Base-by-base conservation (phyloP, 2,888 invertebrate species). In the Caenorhabditis angaria region DNA sequence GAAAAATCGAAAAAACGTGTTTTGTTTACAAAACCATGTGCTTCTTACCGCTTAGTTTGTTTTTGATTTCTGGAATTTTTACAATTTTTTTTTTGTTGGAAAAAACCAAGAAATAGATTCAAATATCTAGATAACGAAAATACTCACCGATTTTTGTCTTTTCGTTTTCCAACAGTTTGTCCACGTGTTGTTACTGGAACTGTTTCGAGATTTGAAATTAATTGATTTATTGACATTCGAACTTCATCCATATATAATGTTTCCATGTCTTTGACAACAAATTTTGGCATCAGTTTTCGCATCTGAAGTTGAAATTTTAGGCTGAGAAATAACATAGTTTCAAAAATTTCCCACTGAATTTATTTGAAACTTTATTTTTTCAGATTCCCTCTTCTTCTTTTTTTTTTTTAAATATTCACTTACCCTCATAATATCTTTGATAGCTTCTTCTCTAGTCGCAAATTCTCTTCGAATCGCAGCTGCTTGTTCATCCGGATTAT, bases 211-310 rank as follows among this genome's bases (percentile, higher is more conserved):
- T 99, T 99, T 78, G 94, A 94, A 94, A 99, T 99, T 87, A 99
- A 91, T 85, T 95, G 91, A 90, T 97, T 97, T 89, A 99, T 97
- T 80, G 96, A 95, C 66, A 70, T 75, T 65, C 72, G 57, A 14
- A 76, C 77, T 90, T 99, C 99, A 91, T 99, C 99, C 87, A 97
- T 93, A 91, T 96, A 99, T 88, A 99, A 91, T 62, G 95, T 94
- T 90, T 99, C 99, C 99, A 99, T 99, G 91, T 99, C 99, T 91
- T 99, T 99, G 84, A 99, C 92, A 78, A 99, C 96, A 91, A 99
- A 99, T 91, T 95, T 96, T 83, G 99, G 99, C 94, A 96, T 95
- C 87, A 97, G 90, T 90, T 95, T 95, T 85, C 95, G 93, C 89
- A 96, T 95, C 94, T 94, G 63, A 57, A 77, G n/a, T n/a, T n/a